Evolutionary conservation across 2,888 invertebrate genomes (phyloP).

Genomic region (Diplazon laetatorius): DNA sequence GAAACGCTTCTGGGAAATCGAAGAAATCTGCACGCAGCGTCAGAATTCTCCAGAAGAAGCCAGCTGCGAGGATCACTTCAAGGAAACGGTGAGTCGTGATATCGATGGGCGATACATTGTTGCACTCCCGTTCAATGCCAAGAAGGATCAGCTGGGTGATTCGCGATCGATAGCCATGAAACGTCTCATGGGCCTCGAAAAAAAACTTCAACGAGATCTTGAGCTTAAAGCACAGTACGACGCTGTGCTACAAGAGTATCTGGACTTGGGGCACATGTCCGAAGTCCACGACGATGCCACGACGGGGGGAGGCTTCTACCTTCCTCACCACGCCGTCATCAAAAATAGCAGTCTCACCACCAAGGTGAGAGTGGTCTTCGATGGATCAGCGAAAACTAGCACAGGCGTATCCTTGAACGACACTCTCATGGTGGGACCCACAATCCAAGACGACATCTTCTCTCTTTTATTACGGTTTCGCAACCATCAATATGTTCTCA

Average conservation of each 20-base stretch:
- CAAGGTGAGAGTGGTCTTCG: no score
- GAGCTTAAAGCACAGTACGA: constrained; percentile 63
- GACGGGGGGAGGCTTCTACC: constrained; percentile 55
- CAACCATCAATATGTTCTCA: constrained; percentile 67
- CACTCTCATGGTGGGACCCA: no score
- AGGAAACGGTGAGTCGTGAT: constrained; percentile 33
- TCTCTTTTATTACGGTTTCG: no score
- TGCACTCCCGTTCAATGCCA: constrained; percentile 57
- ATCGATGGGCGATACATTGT: constrained; percentile 63
- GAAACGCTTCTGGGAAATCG: constrained; percentile 65
- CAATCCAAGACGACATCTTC: no score
- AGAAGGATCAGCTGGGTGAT: constrained; percentile 20
- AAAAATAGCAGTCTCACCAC: constrained; percentile 65
- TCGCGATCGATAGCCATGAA: no score
- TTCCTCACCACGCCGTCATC: constrained; percentile 67
- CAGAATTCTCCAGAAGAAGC: constrained; percentile 39
- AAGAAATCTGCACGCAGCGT: constrained; percentile 42
- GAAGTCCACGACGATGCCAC: neutral
- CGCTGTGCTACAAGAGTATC: constrained; percentile 43
- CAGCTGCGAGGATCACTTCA: constrained; percentile 59
- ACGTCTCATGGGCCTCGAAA: no score
- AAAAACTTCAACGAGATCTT: no score
- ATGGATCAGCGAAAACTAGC: no score
- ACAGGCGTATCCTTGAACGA: no score
- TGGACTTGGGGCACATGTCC: constrained; percentile 63